Evolutionary conservation across 2,113 vertebrate species (phyloP).

Genomic region (Canis aureus): DNA sequence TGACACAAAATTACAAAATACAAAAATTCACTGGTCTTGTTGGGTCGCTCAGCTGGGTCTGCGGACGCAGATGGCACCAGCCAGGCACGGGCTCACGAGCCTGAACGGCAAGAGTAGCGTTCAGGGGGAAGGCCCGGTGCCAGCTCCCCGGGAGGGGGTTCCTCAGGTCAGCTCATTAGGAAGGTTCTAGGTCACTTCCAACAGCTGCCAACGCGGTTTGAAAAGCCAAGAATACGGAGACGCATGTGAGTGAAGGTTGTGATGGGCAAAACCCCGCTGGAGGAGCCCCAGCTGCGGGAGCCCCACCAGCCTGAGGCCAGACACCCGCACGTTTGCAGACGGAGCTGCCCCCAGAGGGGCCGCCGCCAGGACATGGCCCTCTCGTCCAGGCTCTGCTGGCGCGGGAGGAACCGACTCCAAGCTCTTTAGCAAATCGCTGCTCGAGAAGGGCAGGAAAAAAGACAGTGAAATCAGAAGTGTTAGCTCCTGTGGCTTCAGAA

Average conservation of each 20-base stretch:
- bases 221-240: accelerated
- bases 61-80: accelerated
- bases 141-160: neutral
- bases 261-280: neutral
- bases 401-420: neutral
- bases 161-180: neutral
- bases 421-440: neutral
- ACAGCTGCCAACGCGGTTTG: neutral
- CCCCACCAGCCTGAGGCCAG: neutral
- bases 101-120: no score
- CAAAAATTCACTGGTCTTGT: accelerated
- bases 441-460: neutral
- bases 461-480: accelerated
- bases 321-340: accelerated
- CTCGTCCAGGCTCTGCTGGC: neutral
- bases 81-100: neutral
- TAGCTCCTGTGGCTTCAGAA: neutral
- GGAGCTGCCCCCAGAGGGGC: no score
- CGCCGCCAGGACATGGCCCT: neutral
- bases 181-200: neutral
- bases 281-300: neutral
- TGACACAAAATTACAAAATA: no score
- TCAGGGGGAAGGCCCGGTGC: accelerated
- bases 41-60: no score
- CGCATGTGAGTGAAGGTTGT: accelerated